A percentile compares a stretch with the other conserved stretches of the same genome.
These are phyloP conservation scores for Notiomystis cincta DNA, from an alignment of 2,113 vertebrate species.

Conservation along the genomic window DNA sequence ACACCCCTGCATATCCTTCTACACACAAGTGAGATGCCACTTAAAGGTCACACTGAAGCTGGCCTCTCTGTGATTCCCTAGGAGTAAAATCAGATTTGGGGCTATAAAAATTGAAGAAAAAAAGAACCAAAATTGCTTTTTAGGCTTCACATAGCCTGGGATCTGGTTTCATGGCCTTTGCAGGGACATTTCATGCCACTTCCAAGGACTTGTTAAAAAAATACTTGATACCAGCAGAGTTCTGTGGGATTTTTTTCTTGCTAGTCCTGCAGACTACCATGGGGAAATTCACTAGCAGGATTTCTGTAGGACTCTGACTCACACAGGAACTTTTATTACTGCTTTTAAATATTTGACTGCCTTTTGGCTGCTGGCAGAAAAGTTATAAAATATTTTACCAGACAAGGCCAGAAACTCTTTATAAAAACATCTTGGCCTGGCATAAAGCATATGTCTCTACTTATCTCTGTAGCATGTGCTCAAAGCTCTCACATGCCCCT, in stretches of 20 bases:
- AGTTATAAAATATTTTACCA: slow-evolving; percentile 55
- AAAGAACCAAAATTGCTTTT: background rate
- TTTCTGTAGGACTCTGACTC: slow-evolving; percentile 10
- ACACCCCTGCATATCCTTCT: background rate
- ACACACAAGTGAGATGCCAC: background rate
- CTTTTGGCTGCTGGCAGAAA: slow-evolving; percentile 16
- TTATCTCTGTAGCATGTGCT: slow-evolving; percentile 13
- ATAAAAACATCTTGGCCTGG: slow-evolving; percentile 8
- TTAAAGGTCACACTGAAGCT: background rate
- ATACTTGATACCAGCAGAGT: background rate
- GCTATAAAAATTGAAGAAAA: background rate
- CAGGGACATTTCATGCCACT: background rate
- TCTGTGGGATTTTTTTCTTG: background rate
- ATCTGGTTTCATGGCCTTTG: background rate
- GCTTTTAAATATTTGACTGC: slow-evolving; percentile 51
- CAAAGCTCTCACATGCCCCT: slow-evolving; percentile 14
- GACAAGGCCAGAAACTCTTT: slow-evolving; percentile 30
- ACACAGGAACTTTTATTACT: slow-evolving; percentile 20
- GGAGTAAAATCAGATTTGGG: background rate
- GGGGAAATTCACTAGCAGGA: slow-evolving; percentile 7
- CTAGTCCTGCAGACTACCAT: slow-evolving; percentile 8
- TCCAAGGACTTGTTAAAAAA: slow-evolving; percentile 9
- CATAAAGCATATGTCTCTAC: slow-evolving; percentile 23
- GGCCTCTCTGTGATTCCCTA: background rate
- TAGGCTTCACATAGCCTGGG: background rate